Conservation (phyloP, 2,888 invertebrate genomes). For the Dicycla oo region DNA sequence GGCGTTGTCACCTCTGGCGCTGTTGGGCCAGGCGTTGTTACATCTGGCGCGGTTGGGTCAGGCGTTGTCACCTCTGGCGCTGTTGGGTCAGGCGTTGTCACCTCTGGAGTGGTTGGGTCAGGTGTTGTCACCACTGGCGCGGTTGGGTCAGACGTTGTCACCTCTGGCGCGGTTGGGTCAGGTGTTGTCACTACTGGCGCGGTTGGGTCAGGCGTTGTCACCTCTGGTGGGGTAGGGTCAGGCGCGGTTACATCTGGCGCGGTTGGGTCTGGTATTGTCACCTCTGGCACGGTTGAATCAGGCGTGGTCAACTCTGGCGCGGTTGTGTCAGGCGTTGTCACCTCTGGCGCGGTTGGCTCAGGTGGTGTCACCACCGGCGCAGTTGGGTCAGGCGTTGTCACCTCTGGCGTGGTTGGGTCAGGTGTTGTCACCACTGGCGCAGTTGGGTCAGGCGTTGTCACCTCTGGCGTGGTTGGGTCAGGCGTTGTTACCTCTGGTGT, state of each 20-base stretch:
- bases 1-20: not conserved
- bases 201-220: not conserved
- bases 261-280: not conserved
- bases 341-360: not conserved
- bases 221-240: too few relatives aligned
- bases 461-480: not conserved
- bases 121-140: not conserved
- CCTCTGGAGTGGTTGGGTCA: not conserved
- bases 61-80: not conserved
- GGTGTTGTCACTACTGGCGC: not conserved
- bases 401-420: not conserved
- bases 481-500: not conserved
- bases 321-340: not conserved
- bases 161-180: not conserved
- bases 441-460: not conserved
- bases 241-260: not conserved
- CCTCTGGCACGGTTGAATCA: too few relatives aligned
- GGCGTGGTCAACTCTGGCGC: not conserved
- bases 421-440: not conserved
- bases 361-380: not conserved
- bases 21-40: fast-evolving
- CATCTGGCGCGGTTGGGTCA: not conserved
- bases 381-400: not conserved
- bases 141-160: not conserved
- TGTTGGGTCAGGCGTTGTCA: not conserved